A percentile compares a stretch with the other conserved stretches of the same genome.
Conservation (phyloP, 2,888 invertebrate species). For the Liposcelis brunnea region DNA sequence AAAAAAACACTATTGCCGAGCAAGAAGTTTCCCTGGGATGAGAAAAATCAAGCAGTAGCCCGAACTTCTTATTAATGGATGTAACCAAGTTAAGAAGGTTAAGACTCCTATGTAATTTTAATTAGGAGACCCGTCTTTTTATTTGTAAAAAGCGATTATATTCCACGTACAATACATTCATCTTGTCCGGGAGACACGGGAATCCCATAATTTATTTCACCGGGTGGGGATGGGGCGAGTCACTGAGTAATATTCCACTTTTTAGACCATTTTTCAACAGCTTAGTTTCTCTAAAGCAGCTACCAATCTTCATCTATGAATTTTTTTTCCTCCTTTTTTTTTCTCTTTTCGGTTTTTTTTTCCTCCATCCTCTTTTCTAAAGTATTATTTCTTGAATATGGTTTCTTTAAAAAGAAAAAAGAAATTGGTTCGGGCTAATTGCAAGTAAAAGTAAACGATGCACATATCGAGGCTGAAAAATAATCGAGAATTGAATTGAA, state of each 20-base stretch:
- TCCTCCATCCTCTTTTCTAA: no score
- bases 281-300: slow-evolving; percentile 7
- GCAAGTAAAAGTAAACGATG: no score
- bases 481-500: no score
- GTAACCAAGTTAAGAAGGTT: no score
- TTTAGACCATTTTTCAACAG: slow-evolving; percentile 9
- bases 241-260: slow-evolving; percentile 9
- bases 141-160: neutral
- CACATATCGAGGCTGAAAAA: no score
- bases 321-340: neutral
- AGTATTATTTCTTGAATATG: no score
- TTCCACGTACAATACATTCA: slow-evolving; percentile 9
- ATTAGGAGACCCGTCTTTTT: no score
- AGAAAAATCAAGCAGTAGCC: no score
- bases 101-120: no score
- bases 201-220: slow-evolving; percentile 9
- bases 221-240: slow-evolving; percentile 5
- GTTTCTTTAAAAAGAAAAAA: no score
- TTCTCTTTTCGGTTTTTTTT: neutral
- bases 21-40: neutral
- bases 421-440: no score
- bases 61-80: no score
- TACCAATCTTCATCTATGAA: slow-evolving; percentile 5
- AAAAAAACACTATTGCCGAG: neutral
- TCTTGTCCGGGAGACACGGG: slow-evolving; percentile 8